A percentile compares a stretch with the other conserved stretches of the same genome.
These are phyloP conservation scores for Sylvietta virens DNA, from an alignment of 2,113 vertebrate genomes.

Conservation along the genomic window DNA sequence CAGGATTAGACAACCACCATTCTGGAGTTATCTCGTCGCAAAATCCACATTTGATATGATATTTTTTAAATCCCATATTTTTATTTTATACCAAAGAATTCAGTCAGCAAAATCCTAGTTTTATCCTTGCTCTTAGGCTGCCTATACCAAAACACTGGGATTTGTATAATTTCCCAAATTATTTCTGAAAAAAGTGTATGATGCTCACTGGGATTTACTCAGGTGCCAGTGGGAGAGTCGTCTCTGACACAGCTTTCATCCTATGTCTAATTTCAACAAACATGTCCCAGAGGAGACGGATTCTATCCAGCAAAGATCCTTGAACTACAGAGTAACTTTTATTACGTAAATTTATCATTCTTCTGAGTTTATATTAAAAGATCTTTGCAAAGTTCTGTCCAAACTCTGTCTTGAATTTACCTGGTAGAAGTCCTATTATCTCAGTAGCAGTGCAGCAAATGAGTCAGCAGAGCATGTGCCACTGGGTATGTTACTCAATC, in stretches of 20 bases:
- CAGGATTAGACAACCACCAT: neutral
- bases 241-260: neutral
- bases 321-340: neutral
- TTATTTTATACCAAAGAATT: neutral
- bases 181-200: neutral
- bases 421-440: neutral
- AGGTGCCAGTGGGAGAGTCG: fast-evolving
- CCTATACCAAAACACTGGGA: neutral
- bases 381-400: neutral
- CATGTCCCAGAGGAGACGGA: neutral
- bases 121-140: neutral
- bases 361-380: neutral
- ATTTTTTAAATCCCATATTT: neutral
- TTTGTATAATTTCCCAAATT: neutral
- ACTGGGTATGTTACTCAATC: neutral
- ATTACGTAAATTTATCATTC: neutral
- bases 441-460: neutral
- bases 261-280: neutral
- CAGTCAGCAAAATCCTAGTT: neutral
- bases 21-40: neutral
- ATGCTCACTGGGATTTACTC: neutral
- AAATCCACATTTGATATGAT: neutral
- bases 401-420: neutral
- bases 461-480: conserved; percentile 11
- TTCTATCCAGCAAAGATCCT: neutral